Conservation (phyloP, 37 sponge, comb jelly and placozoan genomes). For the Aplysina aerophoba region DNA sequence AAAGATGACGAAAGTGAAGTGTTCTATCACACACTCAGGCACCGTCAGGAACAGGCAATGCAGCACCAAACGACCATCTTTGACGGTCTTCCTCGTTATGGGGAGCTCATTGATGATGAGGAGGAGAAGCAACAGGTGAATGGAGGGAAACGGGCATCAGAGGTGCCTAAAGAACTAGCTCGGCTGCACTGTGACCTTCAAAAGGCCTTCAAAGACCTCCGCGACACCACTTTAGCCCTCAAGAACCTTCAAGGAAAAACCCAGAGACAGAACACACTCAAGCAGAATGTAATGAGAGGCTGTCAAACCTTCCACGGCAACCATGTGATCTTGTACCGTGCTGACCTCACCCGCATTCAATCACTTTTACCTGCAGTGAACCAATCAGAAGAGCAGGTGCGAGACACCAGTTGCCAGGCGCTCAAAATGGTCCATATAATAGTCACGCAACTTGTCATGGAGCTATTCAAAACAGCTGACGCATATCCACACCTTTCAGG, state of each 20-base stretch:
- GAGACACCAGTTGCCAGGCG: conserved; percentile 26
- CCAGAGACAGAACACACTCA: conserved; percentile 33
- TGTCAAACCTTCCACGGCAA: conserved; percentile 55
- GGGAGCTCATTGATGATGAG: conserved; percentile 2
- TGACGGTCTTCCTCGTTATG: neutral
- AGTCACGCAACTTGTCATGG: conserved; percentile 49
- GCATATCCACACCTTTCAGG: conserved; percentile 25
- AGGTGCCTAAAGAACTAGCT: neutral
- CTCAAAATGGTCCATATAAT: conserved; percentile 43
- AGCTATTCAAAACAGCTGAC: conserved; percentile 41
- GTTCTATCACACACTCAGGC: neutral
- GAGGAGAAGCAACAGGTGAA: conserved; percentile 1
- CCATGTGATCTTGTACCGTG: conserved; percentile 57
- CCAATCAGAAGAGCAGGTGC: conserved; percentile 4
- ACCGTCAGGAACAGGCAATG: neutral
- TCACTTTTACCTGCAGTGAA: conserved; percentile 42
- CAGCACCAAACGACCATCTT: neutral
- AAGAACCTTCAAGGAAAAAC: neutral
- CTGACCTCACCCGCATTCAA: conserved; percentile 2
- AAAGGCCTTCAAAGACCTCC: neutral
- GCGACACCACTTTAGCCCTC: neutral
- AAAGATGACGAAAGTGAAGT: neutral
- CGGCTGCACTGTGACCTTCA: neutral
- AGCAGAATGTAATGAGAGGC: conserved; percentile 34
- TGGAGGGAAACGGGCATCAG: neutral